A percentile compares a stretch with the other conserved stretches of the same genome.
These are phyloP conservation scores for Eucera pruinosa DNA, from an alignment of 2,888 invertebrate genomes.

Conservation along the genomic window DNA sequence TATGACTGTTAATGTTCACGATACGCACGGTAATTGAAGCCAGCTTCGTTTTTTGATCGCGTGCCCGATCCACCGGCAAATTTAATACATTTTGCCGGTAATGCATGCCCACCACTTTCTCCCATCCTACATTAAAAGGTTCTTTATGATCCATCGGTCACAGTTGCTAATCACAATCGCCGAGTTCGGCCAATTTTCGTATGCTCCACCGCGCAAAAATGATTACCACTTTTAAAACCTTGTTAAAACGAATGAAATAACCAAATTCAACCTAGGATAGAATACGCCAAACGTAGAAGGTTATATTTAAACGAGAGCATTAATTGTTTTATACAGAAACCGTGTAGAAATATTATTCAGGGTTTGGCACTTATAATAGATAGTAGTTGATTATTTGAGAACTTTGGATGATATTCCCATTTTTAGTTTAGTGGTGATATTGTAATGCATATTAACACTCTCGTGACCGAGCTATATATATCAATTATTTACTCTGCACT, in stretches of 20 bases:
- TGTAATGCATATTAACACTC: no score
- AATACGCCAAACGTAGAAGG: background rate
- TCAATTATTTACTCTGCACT: no score
- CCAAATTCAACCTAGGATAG: constrained; percentile 1
- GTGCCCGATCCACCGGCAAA: constrained; percentile 35
- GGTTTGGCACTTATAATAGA: background rate
- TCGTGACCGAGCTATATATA: no score
- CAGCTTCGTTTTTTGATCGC: constrained; percentile 37
- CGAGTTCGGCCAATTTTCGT: constrained; percentile 31
- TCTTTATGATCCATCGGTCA: constrained; percentile 56
- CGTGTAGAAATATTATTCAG: background rate
- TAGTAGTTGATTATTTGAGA: no score
- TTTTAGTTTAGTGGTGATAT: no score
- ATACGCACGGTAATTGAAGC: constrained; percentile 59
- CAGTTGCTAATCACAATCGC: constrained; percentile 53
- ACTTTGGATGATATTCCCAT: no score
- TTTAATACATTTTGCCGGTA: constrained; percentile 58
- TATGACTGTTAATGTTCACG: constrained; percentile 49
- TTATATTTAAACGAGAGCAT: background rate
- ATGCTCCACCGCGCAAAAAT: constrained; percentile 44
- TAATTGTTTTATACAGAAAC: background rate
- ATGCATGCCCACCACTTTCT: constrained; percentile 25
- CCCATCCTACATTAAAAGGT: constrained; percentile 48
- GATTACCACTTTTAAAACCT: constrained; percentile 39
- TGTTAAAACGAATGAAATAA: constrained; percentile 16